Evolutionary conservation across 1,140 invertebrate genomes (phyloP), one percentile per base, ranked within the genome.

Genomic region (Calliphora vicina): DNA sequence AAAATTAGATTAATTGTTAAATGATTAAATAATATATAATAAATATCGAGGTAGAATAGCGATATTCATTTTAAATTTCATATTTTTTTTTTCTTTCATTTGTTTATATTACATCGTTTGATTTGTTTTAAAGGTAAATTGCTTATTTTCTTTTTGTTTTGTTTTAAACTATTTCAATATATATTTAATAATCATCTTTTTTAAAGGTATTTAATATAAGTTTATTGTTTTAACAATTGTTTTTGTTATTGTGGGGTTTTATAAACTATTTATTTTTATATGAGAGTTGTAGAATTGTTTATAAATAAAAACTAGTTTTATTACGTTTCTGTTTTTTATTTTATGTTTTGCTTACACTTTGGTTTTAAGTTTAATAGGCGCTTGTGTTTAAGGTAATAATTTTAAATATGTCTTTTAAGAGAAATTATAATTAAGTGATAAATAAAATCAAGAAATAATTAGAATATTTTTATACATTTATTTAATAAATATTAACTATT

Each of bases 21-120:
- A 29, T 74, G 6, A 23, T 74, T 25, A 35, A 20, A 74, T 27
- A 74, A 29, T n/a, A n/a, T 25, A 23, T 57, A 42, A 80, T 25
- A 80, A 80, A 80, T 57, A 61, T 57, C 78, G 78, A 80, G 78
- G 78, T 80, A 80, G 78, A 50, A 80, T 12, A 80, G 78, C 43
- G 43, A 57, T 80, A 80, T 80, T 80, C 50, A 57, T 57, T 20
- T n/a, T 6, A 42, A 78, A 8, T 29, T 17, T 35, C 3, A 43
- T 80, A 29, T 45, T 45, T 80, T 12, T n/a, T n/a, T n/a, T n/a
- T n/a, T n/a, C n/a, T n/a, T n/a, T n/a, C n/a, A n/a, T n/a, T n/a
- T n/a, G n/a, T n/a, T 57, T 26, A 12, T 80, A 45, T 20, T 57
- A 12, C 12, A 43, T 43, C 12, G 5, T 80, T 80, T 80, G 2